Percentiles rank a stretch among this genome's conserved stretches.
Evolutionary conservation across 2,888 invertebrate genomes (phyloP).

Genomic region (Drosophila villosipedis): DNA sequence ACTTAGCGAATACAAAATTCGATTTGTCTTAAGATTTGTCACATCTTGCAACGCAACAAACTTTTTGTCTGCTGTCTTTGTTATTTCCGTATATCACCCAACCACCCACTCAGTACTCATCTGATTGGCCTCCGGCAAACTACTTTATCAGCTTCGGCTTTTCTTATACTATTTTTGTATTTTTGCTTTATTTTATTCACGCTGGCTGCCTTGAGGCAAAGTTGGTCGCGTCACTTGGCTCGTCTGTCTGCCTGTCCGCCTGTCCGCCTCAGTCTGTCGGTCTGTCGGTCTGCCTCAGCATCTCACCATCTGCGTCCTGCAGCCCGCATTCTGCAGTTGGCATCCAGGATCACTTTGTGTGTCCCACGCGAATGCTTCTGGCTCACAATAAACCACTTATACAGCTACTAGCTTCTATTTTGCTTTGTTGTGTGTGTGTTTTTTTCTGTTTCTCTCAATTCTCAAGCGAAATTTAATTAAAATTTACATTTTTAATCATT

Average conservation of each 20-base stretch:
- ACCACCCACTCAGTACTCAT: slow-evolving; percentile 14
- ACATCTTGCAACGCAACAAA: not conserved
- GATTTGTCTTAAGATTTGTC: slow-evolving; percentile 64
- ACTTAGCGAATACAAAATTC: slow-evolving; percentile 58
- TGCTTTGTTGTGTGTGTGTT: slow-evolving; percentile 14
- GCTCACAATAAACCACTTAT: slow-evolving; percentile 77
- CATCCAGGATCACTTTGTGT: slow-evolving; percentile 31
- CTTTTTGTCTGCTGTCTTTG: slow-evolving; percentile 5
- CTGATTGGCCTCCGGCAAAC: slow-evolving; percentile 63
- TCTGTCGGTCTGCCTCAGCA: slow-evolving; percentile 26
- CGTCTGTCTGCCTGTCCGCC: slow-evolving; percentile 20
- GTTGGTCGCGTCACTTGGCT: slow-evolving; percentile 71
- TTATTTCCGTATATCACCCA: not conserved
- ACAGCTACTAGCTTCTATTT: slow-evolving; percentile 65
- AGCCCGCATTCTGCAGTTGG: slow-evolving; percentile 13
- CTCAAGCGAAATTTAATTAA: slow-evolving; percentile 79
- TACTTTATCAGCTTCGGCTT: slow-evolving; percentile 69
- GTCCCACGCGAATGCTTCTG: slow-evolving; percentile 35
- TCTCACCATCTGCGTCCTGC: slow-evolving; percentile 28
- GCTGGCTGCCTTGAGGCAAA: slow-evolving; percentile 77
- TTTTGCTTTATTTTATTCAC: slow-evolving; percentile 55
- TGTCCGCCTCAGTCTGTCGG: slow-evolving; percentile 11
- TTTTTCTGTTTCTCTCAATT: slow-evolving; percentile 36
- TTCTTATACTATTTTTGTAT: slow-evolving; percentile 28
- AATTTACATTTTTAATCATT: slow-evolving; percentile 82